These are phyloP conservation scores for Scolopax rusticola DNA, from an alignment of 2,797 vertebrate species.

Conservation along the genomic window DNA sequence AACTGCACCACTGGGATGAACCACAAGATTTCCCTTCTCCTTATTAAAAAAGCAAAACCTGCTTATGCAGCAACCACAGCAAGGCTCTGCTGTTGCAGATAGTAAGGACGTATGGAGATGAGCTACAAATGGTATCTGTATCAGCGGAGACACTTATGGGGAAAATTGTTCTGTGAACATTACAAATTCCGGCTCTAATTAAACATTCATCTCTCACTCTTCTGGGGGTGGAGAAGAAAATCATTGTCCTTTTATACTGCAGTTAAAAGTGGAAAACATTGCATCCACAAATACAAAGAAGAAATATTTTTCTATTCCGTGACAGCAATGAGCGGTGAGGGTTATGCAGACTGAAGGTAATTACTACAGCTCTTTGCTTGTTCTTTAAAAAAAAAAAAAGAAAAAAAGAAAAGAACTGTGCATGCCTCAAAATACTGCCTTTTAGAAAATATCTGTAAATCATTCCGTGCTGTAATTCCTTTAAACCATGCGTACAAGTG, in stretches of 20 bases:
- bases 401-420: background rate
- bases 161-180: conserved; percentile 57
- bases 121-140: conserved; percentile 50
- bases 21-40: conserved; percentile 60
- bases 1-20: conserved; percentile 76
- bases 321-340: background rate
- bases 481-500: background rate
- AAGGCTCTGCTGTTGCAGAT: conserved; percentile 74
- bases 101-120: conserved; percentile 71
- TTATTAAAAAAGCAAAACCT: conserved; percentile 80
- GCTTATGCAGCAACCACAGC: conserved; percentile 78
- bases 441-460: conserved; percentile 42
- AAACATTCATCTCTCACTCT: conserved; percentile 63
- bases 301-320: conserved; percentile 40
- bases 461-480: background rate
- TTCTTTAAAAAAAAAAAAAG: background rate
- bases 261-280: conserved; percentile 57
- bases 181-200: conserved; percentile 66
- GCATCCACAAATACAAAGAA: conserved; percentile 46
- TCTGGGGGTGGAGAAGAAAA: conserved; percentile 56
- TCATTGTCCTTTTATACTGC: conserved; percentile 59
- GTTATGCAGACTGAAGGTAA: conserved; percentile 36
- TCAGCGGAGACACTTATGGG: conserved; percentile 19
- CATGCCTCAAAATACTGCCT: background rate
- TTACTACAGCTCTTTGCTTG: conserved; percentile 29